Percentiles rank a stretch among this genome's conserved stretches.
phyloP scores from a whole-genome alignment of 2,888 invertebrate species.

The Xestoiulus laeticollis region DNA sequence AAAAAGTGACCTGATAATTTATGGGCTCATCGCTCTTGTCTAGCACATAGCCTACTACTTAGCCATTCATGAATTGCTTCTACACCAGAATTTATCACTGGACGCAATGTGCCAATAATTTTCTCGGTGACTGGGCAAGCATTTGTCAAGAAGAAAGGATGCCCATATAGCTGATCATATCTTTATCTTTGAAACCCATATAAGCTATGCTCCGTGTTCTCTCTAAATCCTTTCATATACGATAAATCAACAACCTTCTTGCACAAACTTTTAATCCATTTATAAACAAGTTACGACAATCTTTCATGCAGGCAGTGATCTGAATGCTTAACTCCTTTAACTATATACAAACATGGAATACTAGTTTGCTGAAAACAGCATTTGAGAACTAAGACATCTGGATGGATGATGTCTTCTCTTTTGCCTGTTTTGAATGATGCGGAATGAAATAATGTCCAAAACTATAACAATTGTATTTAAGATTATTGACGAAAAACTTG shows the following conservation, averaged over 20 bases:
- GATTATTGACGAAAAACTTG: no score
- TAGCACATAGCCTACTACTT: background rate
- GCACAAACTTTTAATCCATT: background rate
- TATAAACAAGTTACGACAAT: background rate
- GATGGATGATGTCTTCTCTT: background rate
- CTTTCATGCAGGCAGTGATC: background rate
- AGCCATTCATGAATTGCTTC: slow-evolving; percentile 5
- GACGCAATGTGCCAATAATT: background rate
- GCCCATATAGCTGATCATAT: background rate
- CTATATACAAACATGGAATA: background rate
- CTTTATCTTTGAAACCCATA: background rate
- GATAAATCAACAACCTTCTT: background rate
- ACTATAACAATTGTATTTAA: no score
- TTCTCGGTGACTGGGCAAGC: background rate
- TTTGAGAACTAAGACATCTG: background rate
- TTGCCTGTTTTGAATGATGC: background rate
- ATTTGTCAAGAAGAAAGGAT: background rate
- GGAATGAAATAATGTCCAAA: no score
- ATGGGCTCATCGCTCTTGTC: background rate
- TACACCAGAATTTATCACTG: background rate
- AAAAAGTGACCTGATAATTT: background rate
- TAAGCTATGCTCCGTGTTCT: background rate
- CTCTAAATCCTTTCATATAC: background rate
- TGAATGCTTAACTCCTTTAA: background rate
- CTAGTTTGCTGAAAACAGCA: no score